Base-by-base conservation (phyloP, 2,797 vertebrate species). In the Mormyrops boulengeri region DNA sequence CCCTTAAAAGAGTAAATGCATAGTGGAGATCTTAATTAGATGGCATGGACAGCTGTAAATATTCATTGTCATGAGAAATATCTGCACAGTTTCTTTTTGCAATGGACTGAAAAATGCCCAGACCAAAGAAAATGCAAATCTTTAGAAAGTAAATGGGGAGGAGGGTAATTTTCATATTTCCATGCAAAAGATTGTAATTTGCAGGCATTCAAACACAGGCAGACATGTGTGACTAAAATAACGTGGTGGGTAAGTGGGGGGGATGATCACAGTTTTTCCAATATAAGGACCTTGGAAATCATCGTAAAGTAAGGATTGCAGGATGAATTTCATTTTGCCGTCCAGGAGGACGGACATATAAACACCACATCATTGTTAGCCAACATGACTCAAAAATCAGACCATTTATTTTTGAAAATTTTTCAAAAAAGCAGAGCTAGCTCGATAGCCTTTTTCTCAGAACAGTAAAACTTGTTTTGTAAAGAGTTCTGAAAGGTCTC, bases 171-270 rank as follows among this genome's bases (percentile, higher is more conserved):
- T 62, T 88, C 60, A 89, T 62, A 90, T 91, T 94, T 89, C 92
- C 91, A 90, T 93, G 93, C 91, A 91, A 82, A 87, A 91, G 90
- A 91, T 88, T 90, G 91, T 90, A 19, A 88, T 91, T 90, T 92
- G 86, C 91, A 87, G 89, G 90, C 89, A 93, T 88, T 93, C 90
- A 89, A 66, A 89, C 89, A 93, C 90, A 91, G 91, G 91, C 91
- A 91, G 90, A 94, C 87, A 62, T 91, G 88, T 91, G 87, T 88
- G 92, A 90, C 17, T 88, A 92, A 93, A 89, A 91, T 93, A 92
- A 91, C 62, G 4, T 44, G 90, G 87, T 88, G 22, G 34, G 57
- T 62, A 87, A 44, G 91, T 89, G 41, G 88, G 88, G 82, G 88
- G 14, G 19, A 87, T 91, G 92, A 91, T 91, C 73, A 60, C 62